A percentile compares a stretch with the other conserved stretches of the same genome.
phyloP scores from a whole-genome alignment of 2,113 vertebrate genomes.

The Hipposideros armiger region DNA sequence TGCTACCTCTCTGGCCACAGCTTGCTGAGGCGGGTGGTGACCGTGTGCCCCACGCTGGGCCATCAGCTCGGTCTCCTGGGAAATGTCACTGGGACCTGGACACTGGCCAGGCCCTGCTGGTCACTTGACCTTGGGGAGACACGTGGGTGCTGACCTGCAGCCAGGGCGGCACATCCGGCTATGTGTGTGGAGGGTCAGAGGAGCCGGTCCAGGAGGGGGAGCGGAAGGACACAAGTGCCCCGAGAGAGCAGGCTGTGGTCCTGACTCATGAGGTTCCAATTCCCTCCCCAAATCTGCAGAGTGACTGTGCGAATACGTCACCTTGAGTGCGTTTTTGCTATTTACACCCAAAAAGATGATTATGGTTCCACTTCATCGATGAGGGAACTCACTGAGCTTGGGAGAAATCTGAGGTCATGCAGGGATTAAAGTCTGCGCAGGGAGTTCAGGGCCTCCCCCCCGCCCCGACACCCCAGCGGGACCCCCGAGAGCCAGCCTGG shows the following conservation, averaged over 20 bases:
- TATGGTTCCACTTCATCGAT: rapidly evolving
- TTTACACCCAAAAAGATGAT: background rate
- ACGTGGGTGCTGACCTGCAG: rapidly evolving
- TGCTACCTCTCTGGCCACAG: background rate
- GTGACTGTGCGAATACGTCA: rapidly evolving
- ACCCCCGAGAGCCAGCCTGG: background rate
- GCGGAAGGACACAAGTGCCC: background rate
- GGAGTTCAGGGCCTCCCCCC: background rate
- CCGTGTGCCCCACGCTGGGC: background rate
- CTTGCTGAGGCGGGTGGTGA: background rate
- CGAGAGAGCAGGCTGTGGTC: background rate
- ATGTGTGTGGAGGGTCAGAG: background rate
- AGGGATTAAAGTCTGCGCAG: background rate
- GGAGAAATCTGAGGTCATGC: rapidly evolving
- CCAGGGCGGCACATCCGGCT: background rate
- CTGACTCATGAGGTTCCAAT: rapidly evolving
- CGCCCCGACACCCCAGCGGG: background rate
- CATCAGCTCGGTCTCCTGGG: background rate
- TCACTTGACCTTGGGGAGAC: background rate
- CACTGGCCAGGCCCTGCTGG: background rate
- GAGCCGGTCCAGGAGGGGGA: rapidly evolving
- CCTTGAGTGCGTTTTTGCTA: rapidly evolving
- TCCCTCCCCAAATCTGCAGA: rapidly evolving
- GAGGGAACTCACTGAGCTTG: rapidly evolving
- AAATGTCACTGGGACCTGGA: background rate